Evolutionary conservation across 2,888 invertebrate genomes (phyloP).

Genomic region (Deroplatys truncata): DNA sequence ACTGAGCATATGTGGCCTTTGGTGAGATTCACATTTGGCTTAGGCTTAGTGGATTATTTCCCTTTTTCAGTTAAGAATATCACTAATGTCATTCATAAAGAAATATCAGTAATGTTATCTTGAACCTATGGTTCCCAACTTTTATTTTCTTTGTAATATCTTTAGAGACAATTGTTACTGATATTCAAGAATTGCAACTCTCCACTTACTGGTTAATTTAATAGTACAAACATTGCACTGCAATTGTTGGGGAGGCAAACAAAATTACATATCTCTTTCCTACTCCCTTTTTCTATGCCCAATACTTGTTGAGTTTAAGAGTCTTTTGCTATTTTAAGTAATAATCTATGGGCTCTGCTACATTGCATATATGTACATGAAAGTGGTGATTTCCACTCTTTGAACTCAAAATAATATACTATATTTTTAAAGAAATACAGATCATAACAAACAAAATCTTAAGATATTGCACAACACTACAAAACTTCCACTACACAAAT

Average conservation of each 20-base stretch:
- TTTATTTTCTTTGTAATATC: no score
- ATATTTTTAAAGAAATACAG: not conserved
- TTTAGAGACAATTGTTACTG: no score
- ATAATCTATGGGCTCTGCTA: not conserved
- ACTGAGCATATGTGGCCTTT: not conserved
- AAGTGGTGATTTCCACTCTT: not conserved
- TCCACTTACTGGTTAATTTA: not conserved
- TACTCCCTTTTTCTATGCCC: not conserved
- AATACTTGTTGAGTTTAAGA: not conserved
- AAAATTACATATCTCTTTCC: not conserved
- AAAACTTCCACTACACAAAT: no score
- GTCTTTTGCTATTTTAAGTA: not conserved
- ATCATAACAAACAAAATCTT: no score
- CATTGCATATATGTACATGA: not conserved
- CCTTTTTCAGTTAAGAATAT: not conserved
- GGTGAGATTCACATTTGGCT: not conserved
- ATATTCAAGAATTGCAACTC: no score
- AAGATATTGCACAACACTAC: no score
- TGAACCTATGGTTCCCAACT: not conserved
- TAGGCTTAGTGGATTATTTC: no score
- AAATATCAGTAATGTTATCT: not conserved
- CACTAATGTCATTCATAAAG: not conserved
- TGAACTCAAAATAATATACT: not conserved
- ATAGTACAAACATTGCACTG: not conserved
- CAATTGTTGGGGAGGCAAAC: not conserved